Percentiles rank a stretch among this genome's conserved stretches.
Evolutionary conservation across 2,113 vertebrate species (phyloP).

Genomic region (Colaptes auratus): DNA sequence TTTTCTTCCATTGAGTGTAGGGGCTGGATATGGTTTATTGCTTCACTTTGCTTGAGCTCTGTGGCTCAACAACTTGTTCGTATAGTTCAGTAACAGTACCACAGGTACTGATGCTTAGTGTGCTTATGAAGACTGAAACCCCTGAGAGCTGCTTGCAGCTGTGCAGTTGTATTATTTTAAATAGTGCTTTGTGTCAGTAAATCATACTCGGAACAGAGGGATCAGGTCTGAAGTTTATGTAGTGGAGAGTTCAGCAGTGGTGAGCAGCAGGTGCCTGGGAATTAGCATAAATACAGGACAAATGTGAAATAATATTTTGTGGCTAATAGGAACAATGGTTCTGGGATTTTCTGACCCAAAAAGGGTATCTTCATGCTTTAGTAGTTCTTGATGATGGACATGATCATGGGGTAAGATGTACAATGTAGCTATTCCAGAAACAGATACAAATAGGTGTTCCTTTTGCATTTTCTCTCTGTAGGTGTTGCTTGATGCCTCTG

Average conservation of each 20-base stretch:
- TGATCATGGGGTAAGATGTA: not conserved
- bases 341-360: not conserved
- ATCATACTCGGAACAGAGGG: not conserved
- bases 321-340: not conserved
- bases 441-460: not conserved
- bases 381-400: not conserved
- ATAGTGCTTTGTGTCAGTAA: not conserved
- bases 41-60: not conserved
- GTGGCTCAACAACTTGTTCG: not conserved
- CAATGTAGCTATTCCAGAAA: not conserved
- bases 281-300: not conserved
- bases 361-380: not conserved
- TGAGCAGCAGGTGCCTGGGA: not conserved
- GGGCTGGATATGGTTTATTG: not conserved
- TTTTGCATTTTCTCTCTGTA: not conserved
- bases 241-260: not conserved
- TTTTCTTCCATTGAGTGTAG: not conserved
- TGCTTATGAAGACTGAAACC: not conserved
- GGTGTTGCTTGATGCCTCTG: not conserved
- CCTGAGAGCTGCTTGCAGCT: not conserved
- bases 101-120: rapidly evolving
- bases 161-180: not conserved
- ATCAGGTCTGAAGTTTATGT: not conserved
- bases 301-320: not conserved
- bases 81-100: not conserved